Evolutionary conservation across 2,888 invertebrate species (phyloP).

Genomic region (Panzeria rudis): DNA sequence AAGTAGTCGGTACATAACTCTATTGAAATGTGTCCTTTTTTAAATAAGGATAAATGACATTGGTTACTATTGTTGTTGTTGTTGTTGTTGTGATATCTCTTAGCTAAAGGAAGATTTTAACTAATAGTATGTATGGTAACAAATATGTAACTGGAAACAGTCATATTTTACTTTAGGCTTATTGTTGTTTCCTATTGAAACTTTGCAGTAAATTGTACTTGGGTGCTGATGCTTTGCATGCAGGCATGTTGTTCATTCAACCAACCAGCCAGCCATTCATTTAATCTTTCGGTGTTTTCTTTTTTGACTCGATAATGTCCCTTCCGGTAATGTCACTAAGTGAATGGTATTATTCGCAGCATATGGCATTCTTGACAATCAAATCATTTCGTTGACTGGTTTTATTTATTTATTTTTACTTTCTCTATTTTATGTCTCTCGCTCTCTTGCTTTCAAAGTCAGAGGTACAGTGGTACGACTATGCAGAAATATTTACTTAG

Average conservation of each 20-base stretch:
- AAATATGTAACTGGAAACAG: constrained; percentile 70
- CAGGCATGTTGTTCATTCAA: constrained; percentile 41
- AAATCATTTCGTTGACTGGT: constrained; percentile 81
- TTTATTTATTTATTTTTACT: constrained; percentile 39
- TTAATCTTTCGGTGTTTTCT: constrained; percentile 35
- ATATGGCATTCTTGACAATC: constrained; percentile 80
- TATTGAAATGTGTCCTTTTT: constrained; percentile 61
- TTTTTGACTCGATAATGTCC: constrained; percentile 63
- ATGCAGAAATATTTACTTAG: too few relatives aligned
- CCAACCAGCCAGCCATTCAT: constrained; percentile 60
- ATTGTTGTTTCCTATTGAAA: constrained; percentile 65
- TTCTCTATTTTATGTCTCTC: constrained; percentile 74
- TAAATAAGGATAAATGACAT: constrained; percentile 61
- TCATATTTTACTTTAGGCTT: constrained; percentile 69
- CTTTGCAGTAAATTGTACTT: not conserved
- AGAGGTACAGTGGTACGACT: constrained; percentile 44
- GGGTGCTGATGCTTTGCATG: constrained; percentile 47
- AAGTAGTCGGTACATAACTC: constrained; percentile 43
- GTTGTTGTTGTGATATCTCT: constrained; percentile 30
- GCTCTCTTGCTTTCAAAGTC: not conserved
- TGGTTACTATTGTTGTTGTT: constrained; percentile 44
- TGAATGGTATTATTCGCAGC: constrained; percentile 75
- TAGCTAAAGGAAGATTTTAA: constrained; percentile 45
- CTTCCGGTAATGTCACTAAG: constrained; percentile 68
- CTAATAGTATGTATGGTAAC: constrained; percentile 51